Evolutionary conservation across 2,888 invertebrate genomes (phyloP), one percentile per base, ranked within the genome.

Genomic region (Drymonia ruficornis): DNA sequence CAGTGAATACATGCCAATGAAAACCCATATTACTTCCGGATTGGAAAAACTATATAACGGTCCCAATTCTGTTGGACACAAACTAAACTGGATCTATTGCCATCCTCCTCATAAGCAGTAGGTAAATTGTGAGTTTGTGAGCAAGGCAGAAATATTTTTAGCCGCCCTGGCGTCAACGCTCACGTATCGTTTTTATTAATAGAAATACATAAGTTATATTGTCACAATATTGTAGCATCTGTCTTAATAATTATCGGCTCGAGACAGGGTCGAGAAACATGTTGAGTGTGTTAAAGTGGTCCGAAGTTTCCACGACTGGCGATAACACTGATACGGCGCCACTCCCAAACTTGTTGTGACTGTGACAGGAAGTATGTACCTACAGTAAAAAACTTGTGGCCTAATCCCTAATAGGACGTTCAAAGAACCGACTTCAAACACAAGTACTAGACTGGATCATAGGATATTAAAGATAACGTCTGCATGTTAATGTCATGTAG

Each of bases 231-330:
- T 51, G 55, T 59, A 63, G 54, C 61, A 67, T 59, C 57, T 68
- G 63, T 66, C 62, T 60, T 71, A 63, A 64, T 72, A 66, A 71
- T 74, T 67, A 63, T 72, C 72, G 68, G 18, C 19, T 18, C 36
- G 65, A 61, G 49, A 61, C 56, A 65, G 63, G 65, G 65, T 66
- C 65, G 63, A 64, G 64, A 64, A 70, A 65, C 63, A 55, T 59
- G 63, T 53, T 53, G 57, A 65, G 56, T 68, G 55, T 64, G 63
- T 68, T 74, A 55, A 56, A 80, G 76, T 78, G 80, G 77, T 76
- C 83, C 84, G 74, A 87, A 85, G 81, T 87, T 88, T 89, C 87
- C 89, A 85, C 68, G 54, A 81, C 78, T 78, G 58, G 75, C 76
- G 88, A 89, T 86, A 81, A 74, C 67, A 52, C 59, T 51, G 71